Conservation (phyloP, 2,888 invertebrate genomes). For the Ferdinandea cuprea region DNA sequence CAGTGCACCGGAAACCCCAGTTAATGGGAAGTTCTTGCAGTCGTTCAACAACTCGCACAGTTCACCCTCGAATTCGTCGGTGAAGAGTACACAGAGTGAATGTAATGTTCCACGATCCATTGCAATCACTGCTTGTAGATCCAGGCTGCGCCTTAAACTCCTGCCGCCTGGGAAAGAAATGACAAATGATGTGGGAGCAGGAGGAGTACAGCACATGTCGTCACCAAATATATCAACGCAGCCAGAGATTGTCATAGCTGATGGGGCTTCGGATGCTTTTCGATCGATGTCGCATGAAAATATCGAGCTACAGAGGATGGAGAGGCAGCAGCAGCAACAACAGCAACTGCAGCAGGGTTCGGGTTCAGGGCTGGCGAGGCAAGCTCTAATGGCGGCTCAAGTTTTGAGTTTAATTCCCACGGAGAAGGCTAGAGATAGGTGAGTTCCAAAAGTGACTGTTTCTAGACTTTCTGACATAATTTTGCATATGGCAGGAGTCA, state of each 20-base stretch:
- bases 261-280: constrained; percentile 75
- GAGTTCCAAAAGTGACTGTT: constrained; percentile 32
- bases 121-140: constrained; percentile 82
- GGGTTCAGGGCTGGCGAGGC: constrained; percentile 84
- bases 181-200: constrained; percentile 69
- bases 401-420: constrained; percentile 92
- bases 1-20: constrained; percentile 82
- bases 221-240: constrained; percentile 82
- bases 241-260: constrained; percentile 75
- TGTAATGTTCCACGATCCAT: constrained; percentile 80
- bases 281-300: constrained; percentile 82
- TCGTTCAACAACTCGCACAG: constrained; percentile 78
- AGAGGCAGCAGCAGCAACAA: constrained; percentile 84
- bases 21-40: constrained; percentile 79
- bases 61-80: constrained; percentile 80
- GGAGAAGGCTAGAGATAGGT: constrained; percentile 91
- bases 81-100: constrained; percentile 79
- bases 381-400: constrained; percentile 90
- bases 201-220: constrained; percentile 80
- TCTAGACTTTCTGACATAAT: not conserved
- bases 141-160: constrained; percentile 81
- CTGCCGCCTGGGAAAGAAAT: constrained; percentile 81
- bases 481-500: constrained; percentile 85
- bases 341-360: constrained; percentile 82
- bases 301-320: constrained; percentile 78